A percentile compares a stretch with the other conserved stretches of the same genome.
These are phyloP conservation scores for Malurus melanocephalus DNA, from an alignment of 2,113 vertebrate species.

Conservation along the genomic window DNA sequence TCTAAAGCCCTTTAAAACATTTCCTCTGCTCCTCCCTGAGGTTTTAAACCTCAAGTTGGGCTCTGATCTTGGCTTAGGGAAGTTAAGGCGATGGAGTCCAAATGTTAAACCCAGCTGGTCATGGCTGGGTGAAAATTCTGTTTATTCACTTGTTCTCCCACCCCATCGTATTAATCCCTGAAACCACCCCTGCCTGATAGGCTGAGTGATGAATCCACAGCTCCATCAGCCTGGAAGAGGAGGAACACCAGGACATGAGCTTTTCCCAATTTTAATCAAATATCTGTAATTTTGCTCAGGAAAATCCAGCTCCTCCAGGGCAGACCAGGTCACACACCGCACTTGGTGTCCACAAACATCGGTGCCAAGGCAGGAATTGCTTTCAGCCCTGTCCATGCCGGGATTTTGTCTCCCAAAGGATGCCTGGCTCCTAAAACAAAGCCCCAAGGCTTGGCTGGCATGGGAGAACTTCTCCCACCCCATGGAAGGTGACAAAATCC, in stretches of 20 bases:
- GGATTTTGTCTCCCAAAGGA: neutral
- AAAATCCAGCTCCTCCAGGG: neutral
- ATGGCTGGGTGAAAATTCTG: slow-evolving; percentile 15
- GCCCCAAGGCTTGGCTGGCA: neutral
- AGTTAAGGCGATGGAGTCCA: neutral
- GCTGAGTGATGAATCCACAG: neutral
- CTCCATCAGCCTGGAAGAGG: neutral
- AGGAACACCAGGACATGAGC: neutral
- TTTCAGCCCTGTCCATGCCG: neutral
- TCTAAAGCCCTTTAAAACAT: neutral
- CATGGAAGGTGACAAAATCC: neutral
- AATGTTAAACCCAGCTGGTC: neutral
- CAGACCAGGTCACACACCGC: neutral
- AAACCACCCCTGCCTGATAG: slow-evolving; percentile 7
- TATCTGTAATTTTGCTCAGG: neutral
- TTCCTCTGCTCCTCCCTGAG: neutral
- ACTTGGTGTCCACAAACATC: neutral
- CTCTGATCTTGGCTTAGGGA: slow-evolving; percentile 36
- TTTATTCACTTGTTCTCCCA: neutral
- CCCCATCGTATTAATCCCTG: neutral
- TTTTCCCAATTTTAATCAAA: neutral
- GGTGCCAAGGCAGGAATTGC: neutral
- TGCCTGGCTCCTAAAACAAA: neutral
- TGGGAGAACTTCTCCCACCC: accelerated
- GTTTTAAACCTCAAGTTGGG: slow-evolving; percentile 1